Evolutionary conservation across 2,888 invertebrate genomes (phyloP), one percentile per base, ranked within the genome.

Genomic region (Ochropacha duplaris): DNA sequence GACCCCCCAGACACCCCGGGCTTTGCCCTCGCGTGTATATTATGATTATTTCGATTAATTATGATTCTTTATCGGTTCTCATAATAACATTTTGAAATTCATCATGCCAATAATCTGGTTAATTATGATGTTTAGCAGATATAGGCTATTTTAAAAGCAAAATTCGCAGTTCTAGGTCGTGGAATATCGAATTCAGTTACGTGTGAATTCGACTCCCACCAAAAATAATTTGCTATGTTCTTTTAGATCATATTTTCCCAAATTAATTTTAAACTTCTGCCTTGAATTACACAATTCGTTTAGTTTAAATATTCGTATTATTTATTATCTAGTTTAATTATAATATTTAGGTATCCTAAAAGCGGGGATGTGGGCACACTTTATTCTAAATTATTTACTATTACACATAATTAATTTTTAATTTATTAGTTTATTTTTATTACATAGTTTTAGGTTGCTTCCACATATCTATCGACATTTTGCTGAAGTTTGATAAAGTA

Each of bases 1-100:
- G 78, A 78, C 71, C 85, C 86, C 86, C 77, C 75, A 31, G 68
- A 65, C 65, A 62, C 69, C 72, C 76, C 61, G 16, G 44, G 44
- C 44, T n/a, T n/a, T 36, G 44, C 44, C 44, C 16, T 19, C 44
- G 44, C 44, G 44, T 44, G 19, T 36, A 19, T 44, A n/a, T n/a
- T n/a, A 44, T 44, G 3, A 44, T 2, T 44, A 44, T 44, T 2
- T 44, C 9, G 2, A 44, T 44, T 19, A 44, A n/a, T n/a, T 44
- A 9, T 4, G 4, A 14, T 14, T 36, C 14, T 2, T 16, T 2
- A 0, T 19, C 4, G 19, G 39, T 16, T 4, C 16, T 39, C 44
- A 19, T 8, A 2, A 16, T 39, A 9, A 39, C 4, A 31, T 9
- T n/a, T n/a, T n/a, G n/a, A 28, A 28, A 28, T 4, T 12, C 31